A percentile compares a stretch with the other conserved stretches of the same genome.
phyloP scores from a whole-genome alignment of 2,888 invertebrate genomes.

The Mongoloraphidia duomilia region DNA sequence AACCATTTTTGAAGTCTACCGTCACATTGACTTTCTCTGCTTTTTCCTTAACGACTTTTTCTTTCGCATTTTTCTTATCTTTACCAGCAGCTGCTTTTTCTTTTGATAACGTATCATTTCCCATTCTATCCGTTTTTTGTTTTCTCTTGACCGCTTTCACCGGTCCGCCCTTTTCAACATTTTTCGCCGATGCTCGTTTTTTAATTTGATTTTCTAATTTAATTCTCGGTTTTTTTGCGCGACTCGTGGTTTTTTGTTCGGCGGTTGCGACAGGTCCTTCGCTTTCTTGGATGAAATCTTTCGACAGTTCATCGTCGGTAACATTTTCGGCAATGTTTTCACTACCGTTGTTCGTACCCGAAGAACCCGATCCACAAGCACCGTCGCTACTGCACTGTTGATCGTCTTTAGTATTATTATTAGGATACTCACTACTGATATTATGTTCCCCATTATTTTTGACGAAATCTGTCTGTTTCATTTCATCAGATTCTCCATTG shows the following conservation, averaged over 20 bases:
- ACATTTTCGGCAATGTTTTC: background rate
- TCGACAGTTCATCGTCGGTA: background rate
- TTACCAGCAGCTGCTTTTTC: background rate
- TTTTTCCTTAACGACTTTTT: background rate
- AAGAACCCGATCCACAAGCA: background rate
- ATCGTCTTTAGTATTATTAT: background rate
- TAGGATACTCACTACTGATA: background rate
- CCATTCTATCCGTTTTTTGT: background rate
- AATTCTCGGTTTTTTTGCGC: background rate
- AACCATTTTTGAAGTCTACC: slow-evolving; percentile 9
- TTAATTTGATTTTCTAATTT: background rate
- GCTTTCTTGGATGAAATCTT: background rate
- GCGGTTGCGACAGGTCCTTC: background rate
- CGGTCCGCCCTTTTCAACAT: background rate
- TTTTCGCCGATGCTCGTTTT: background rate
- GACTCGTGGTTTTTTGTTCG: background rate
- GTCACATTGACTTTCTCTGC: background rate
- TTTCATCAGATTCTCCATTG: background rate
- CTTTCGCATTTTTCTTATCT: background rate
- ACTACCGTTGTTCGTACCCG: background rate
- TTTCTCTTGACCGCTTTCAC: background rate
- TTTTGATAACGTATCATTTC: background rate
- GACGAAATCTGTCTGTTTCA: background rate
- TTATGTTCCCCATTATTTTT: slow-evolving; percentile 1
- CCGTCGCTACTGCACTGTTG: background rate